These are phyloP conservation scores for Eidolon dupreanum DNA, from an alignment of 2,797 vertebrate species.

Conservation along the genomic window DNA sequence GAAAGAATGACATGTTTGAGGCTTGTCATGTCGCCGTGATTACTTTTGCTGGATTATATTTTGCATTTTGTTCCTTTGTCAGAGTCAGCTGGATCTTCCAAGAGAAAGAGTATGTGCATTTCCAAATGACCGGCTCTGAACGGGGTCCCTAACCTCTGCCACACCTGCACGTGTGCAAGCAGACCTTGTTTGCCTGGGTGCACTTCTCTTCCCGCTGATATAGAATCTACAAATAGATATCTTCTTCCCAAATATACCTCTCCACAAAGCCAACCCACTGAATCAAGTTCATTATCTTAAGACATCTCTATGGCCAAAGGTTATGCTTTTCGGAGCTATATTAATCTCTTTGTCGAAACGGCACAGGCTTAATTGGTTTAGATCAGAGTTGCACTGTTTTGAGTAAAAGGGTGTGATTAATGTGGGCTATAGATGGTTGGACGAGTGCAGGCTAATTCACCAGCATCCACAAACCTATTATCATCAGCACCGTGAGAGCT, in stretches of 20 bases:
- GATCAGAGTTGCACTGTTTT: slow-evolving; percentile 82
- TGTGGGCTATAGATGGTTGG: slow-evolving; percentile 78
- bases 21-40: background rate
- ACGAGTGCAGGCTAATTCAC: slow-evolving; percentile 70
- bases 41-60: background rate
- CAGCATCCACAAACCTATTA: slow-evolving; percentile 74
- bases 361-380: slow-evolving; percentile 83
- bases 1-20: background rate
- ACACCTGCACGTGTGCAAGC: background rate
- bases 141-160: background rate
- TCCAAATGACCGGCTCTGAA: background rate
- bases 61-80: background rate
- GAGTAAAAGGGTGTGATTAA: slow-evolving; percentile 85
- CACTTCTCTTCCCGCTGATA: slow-evolving; percentile 67
- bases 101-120: background rate
- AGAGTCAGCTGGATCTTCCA: slow-evolving; percentile 43
- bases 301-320: slow-evolving; percentile 81
- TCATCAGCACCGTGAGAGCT: slow-evolving; percentile 59
- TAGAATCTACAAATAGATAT: slow-evolving; percentile 75
- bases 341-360: slow-evolving; percentile 86
- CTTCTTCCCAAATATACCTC: slow-evolving; percentile 80
- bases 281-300: slow-evolving; percentile 82
- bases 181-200: slow-evolving; percentile 28
- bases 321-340: slow-evolving; percentile 80
- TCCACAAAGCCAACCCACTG: slow-evolving; percentile 76